Evolutionary conservation across 23 tunicate species (phyloP).

Genomic region (Trididemnum nubilum): DNA sequence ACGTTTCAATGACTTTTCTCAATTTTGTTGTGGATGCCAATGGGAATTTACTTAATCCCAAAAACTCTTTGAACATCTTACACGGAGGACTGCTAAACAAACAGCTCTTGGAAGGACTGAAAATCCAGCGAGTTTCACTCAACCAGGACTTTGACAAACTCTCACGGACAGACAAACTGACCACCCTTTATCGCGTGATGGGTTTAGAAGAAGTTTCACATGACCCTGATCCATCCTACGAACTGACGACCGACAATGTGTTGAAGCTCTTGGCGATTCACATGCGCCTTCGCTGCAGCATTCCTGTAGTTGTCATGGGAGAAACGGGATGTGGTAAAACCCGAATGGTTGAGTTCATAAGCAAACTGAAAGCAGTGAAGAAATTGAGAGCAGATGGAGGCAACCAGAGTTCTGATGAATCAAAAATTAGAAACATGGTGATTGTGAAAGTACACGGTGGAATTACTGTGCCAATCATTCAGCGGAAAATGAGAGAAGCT

Average conservation of each 20-base stretch:
- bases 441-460: slow-evolving; percentile 83
- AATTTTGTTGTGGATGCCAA: slow-evolving; percentile 42
- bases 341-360: slow-evolving; percentile 85
- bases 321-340: slow-evolving; percentile 95
- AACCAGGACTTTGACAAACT: slow-evolving; percentile 57
- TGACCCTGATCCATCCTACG: slow-evolving; percentile 81
- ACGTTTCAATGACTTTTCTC: slow-evolving; percentile 48
- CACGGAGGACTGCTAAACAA: slow-evolving; percentile 28
- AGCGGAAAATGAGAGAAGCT: slow-evolving; percentile 35
- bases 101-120: slow-evolving; percentile 39
- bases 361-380: slow-evolving; percentile 47
- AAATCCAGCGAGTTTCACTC: slow-evolving; percentile 51
- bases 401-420: background rate
- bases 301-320: slow-evolving; percentile 88
- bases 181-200: slow-evolving; percentile 54
- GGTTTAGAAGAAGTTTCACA: slow-evolving; percentile 35
- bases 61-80: slow-evolving; percentile 24
- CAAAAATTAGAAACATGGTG: slow-evolving; percentile 46
- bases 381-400: background rate
- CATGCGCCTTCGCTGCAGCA: slow-evolving; percentile 79
- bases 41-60: slow-evolving; percentile 52
- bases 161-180: slow-evolving; percentile 41
- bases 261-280: slow-evolving; percentile 77
- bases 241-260: slow-evolving; percentile 87
- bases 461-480: slow-evolving; percentile 57